phyloP scores from a whole-genome alignment of 2,888 invertebrate genomes.

The Caradrina kadenii region DNA sequence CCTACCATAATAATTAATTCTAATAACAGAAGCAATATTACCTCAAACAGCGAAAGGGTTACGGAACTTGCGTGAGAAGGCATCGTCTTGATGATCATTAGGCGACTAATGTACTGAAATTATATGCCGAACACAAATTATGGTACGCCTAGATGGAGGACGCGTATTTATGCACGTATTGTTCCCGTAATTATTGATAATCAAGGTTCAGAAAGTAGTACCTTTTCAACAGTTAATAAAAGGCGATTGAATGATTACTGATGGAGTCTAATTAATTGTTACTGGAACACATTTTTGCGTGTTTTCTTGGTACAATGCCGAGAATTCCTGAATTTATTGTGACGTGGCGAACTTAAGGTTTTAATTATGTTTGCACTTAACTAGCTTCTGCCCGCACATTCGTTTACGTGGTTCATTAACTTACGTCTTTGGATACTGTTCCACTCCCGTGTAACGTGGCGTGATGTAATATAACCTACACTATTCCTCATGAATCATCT shows the following conservation, averaged over 20 bases:
- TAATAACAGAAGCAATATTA: constrained; percentile 23
- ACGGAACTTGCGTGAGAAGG: constrained; percentile 48
- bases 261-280: background rate
- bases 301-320: too few relatives aligned
- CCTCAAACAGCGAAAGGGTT: constrained; percentile 47
- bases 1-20: constrained; percentile 39
- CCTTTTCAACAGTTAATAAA: constrained; percentile 7
- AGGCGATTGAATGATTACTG: constrained; percentile 9
- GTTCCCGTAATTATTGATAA: constrained; percentile 40
- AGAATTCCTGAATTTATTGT: too few relatives aligned
- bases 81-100: constrained; percentile 51
- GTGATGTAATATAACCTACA: too few relatives aligned
- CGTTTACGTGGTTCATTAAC: too few relatives aligned
- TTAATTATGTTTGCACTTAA: too few relatives aligned
- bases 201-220: constrained; percentile 3
- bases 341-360: too few relatives aligned
- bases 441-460: too few relatives aligned
- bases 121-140: constrained; percentile 41
- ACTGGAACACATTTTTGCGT: too few relatives aligned
- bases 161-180: constrained; percentile 18
- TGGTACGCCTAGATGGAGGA: constrained; percentile 19
- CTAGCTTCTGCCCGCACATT: too few relatives aligned
- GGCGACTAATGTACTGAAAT: constrained; percentile 51
- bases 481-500: too few relatives aligned
- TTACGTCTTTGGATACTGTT: too few relatives aligned